Conservation (phyloP, 37 sponge, comb jelly and placozoan species). For the Dysidea cf. avara region DNA sequence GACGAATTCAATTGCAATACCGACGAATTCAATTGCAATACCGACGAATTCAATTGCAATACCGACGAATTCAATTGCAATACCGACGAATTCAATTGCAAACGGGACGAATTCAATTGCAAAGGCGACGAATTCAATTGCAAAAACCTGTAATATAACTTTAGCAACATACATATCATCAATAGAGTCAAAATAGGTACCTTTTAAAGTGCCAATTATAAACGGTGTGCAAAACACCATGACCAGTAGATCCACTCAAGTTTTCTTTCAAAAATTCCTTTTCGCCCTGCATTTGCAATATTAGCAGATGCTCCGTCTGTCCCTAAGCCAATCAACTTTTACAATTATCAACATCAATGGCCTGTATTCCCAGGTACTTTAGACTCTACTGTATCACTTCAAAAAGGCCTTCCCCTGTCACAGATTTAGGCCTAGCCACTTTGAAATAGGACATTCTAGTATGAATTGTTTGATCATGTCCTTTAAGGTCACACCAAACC, state of each 20-base stretch:
- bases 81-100: too few species aligned
- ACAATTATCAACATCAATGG: too few species aligned
- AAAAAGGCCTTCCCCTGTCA: constrained; percentile 49
- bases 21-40: too few species aligned
- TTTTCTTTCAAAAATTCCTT: constrained; percentile 28
- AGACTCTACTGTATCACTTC: constrained; percentile 20
- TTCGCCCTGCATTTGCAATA: constrained; percentile 7
- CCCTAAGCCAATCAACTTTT: constrained; percentile 5
- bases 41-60: too few species aligned
- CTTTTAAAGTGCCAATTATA: constrained; percentile 30
- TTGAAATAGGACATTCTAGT: constrained; percentile 50
- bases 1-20: too few species aligned
- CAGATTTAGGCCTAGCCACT: constrained; percentile 41
- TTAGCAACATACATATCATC: constrained; percentile 39
- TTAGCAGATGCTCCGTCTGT: constrained; percentile 33
- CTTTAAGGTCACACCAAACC: not conserved
- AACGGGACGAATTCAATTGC: too few species aligned
- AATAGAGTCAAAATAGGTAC: constrained; percentile 18
- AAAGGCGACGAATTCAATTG: too few species aligned
- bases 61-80: too few species aligned
- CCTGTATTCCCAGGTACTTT: constrained; percentile 28
- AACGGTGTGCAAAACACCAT: constrained; percentile 47
- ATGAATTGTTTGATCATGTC: constrained; percentile 39
- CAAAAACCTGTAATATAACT: constrained; percentile 44
- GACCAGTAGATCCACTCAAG: constrained; percentile 44